Conservation (phyloP, 1,140 invertebrate species). For the Scaptodrosophila lebanonensis region DNA sequence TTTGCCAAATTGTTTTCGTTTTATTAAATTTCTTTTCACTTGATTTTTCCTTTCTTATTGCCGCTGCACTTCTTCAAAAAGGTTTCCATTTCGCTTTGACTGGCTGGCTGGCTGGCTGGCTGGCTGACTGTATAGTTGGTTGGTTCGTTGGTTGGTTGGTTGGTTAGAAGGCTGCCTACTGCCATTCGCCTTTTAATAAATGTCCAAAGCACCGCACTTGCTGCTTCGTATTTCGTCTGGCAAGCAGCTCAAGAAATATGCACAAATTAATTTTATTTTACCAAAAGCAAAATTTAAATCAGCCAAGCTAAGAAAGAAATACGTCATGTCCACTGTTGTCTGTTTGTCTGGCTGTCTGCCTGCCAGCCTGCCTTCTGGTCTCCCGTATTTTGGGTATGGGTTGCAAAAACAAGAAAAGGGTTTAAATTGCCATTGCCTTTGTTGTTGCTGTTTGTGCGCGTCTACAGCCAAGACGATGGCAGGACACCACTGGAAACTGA, state of each 20-base stretch:
- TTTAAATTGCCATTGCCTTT: constrained; percentile 25
- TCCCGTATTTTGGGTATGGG: no score
- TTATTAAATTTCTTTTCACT: constrained; percentile 74
- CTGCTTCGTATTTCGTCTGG: constrained; percentile 67
- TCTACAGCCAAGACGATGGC: constrained; percentile 20
- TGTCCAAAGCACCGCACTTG: constrained; percentile 42
- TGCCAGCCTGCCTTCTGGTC: no score
- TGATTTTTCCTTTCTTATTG: constrained; percentile 49
- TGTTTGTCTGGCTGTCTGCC: no score
- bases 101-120: no score
- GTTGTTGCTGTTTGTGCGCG: constrained; percentile 12
- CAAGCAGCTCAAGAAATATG: constrained; percentile 64
- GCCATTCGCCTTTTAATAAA: constrained; percentile 67
- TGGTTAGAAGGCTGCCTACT: no score
- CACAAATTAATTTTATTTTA: constrained; percentile 75
- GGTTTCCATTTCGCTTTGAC: constrained; percentile 57
- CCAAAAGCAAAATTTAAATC: constrained; percentile 73
- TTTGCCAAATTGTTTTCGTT: constrained; percentile 75
- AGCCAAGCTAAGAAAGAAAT: constrained; percentile 45
- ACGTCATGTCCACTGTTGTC: constrained; percentile 67
- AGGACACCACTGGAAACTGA: constrained; percentile 39
- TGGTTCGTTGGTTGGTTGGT: neutral
- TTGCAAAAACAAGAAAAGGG: constrained; percentile 61
- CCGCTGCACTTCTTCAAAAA: constrained; percentile 62
- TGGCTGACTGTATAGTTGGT: no score